Conservation (phyloP, 2,888 invertebrate species). For the Cephus spinipes region DNA sequence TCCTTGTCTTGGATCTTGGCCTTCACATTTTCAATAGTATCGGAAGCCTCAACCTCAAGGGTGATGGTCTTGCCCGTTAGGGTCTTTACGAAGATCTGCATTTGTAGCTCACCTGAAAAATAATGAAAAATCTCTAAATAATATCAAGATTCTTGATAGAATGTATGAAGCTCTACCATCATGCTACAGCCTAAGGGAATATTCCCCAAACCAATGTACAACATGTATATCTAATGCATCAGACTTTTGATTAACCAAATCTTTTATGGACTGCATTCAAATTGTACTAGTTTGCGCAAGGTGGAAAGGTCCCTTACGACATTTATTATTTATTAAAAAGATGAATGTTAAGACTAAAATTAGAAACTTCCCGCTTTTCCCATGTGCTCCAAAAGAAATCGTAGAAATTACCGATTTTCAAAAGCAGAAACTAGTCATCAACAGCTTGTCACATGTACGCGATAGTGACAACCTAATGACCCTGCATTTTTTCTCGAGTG, state of each 20-base stretch:
- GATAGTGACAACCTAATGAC: too few relatives aligned
- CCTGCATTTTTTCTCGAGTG: too few relatives aligned
- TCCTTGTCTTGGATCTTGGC: conserved; percentile 93
- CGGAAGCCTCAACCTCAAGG: conserved; percentile 91
- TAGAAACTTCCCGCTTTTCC: not conserved
- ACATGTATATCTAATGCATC: too few relatives aligned
- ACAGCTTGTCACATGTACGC: too few relatives aligned
- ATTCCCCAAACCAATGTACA: too few relatives aligned
- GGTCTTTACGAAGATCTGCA: conserved; percentile 98
- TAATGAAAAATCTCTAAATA: not conserved
- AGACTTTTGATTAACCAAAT: too few relatives aligned
- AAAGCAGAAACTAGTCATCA: too few relatives aligned
- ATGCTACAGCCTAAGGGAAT: not conserved
- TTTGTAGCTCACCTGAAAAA: conserved; percentile 68
- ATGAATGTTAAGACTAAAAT: not conserved
- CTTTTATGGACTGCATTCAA: too few relatives aligned
- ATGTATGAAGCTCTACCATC: not conserved
- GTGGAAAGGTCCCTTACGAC: not conserved
- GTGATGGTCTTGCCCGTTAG: conserved; percentile 94
- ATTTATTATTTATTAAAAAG: not conserved
- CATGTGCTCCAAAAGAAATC: not conserved
- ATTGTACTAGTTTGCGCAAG: too few relatives aligned
- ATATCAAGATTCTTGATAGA: not conserved
- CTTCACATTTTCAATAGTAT: conserved; percentile 96
- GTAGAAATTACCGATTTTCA: not conserved